Conservation (phyloP, 2,797 vertebrate genomes). For the Notolepis coatsorum region DNA sequence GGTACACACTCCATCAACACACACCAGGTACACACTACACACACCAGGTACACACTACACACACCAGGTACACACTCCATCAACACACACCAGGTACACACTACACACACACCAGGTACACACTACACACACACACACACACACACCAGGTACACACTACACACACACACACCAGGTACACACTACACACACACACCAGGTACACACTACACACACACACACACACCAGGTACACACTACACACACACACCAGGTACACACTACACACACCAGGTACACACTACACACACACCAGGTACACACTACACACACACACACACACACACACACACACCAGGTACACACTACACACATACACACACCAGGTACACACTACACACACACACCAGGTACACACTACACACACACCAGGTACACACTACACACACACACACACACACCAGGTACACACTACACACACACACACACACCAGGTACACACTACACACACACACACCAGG, state of each 20-base stretch:
- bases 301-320: not conserved
- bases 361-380: not conserved
- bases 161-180: conserved; percentile 6
- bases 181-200: not conserved
- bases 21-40: conserved; percentile 90
- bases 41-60: too few species aligned
- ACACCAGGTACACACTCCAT: too few species aligned
- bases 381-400: not conserved
- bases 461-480: too few species aligned
- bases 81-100: conserved; percentile 9
- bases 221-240: conserved; percentile 83
- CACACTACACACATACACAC: not conserved
- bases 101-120: conserved; percentile 45
- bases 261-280: conserved; percentile 66
- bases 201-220: conserved; percentile 77
- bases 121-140: conserved; percentile 76
- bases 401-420: not conserved
- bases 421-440: not conserved
- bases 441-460: too few species aligned
- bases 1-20: conserved; percentile 88
- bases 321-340: not conserved
- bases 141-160: conserved; percentile 83
- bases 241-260: conserved; percentile 5
- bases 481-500: too few species aligned
- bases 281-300: conserved; percentile 61